Base-by-base conservation (phyloP, 2,888 invertebrate genomes). In the Campoletis raptor region DNA sequence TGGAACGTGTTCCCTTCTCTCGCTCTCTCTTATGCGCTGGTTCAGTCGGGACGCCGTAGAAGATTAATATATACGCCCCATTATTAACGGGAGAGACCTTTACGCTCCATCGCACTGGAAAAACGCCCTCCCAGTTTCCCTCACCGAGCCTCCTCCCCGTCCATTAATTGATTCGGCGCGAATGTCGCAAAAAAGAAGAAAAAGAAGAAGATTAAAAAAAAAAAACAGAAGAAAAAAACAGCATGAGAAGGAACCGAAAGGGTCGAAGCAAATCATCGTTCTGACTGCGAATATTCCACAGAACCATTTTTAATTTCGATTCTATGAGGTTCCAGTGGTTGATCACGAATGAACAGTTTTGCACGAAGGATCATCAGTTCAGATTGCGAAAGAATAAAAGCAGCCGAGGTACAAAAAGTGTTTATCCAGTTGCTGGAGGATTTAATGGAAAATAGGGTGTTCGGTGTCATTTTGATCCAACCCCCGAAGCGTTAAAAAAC, bases 11-110 rank as follows among this genome's bases (percentile, higher is more conserved):
- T 61, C 54, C 88, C 24, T 72, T 36, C 36, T 73, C 64, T 64
- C 74, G 66, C 36, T 69, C 70, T 79, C 70, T 66, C 87, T 88
- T 85, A 86, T 88, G 87, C 85, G 81, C 85, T 69, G 42, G 57
- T 45, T 57, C 57, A 30, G 30, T 79, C 88, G 81, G 79, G 78
- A 87, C 81, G 80, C 86, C 69, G 57, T 18, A 57, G 83, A 85
- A 90, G 91, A 92, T 92, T 92, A 90, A 92, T 91, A 89, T 91
- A 91, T 89, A 91, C 87, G 81, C 90, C 89, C 91, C 90, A 90
- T 91, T 90, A 90, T 88, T 89, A 91, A 92, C 92, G 91, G 91
- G 90, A 91, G 81, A 66, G 66, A 81, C 90, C 90, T 89, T 90
- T 86, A 84, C 91, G 90, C 86, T 88, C 90, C 83, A 92, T 89